Evolutionary conservation across 2,888 invertebrate species (phyloP).

Genomic region (Neocrepidodera transversa): DNA sequence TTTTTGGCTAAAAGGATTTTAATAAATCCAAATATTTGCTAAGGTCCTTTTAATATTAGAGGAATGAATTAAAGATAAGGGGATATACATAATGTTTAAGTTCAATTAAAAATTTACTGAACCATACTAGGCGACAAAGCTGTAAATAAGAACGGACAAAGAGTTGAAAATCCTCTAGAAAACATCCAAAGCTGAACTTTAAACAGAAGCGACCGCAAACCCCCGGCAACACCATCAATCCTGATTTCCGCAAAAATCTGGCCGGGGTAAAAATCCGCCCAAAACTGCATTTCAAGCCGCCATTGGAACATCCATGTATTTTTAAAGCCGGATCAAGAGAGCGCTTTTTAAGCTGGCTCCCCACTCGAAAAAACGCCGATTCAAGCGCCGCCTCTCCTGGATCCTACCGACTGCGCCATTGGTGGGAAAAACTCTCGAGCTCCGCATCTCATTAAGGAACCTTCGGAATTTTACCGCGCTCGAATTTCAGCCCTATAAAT

Average conservation of each 20-base stretch:
- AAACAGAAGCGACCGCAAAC: conserved; percentile 56
- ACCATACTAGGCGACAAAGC: conserved; percentile 43
- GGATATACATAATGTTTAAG: conserved; percentile 33
- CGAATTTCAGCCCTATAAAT: conserved; percentile 60
- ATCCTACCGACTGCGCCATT: conserved; percentile 51
- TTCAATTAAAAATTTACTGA: conserved; percentile 46
- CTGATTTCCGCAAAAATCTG: conserved; percentile 55
- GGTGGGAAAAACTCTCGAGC: conserved; percentile 60
- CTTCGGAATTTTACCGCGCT: conserved; percentile 59
- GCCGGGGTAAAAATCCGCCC: conserved; percentile 52
- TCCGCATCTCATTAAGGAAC: conserved; percentile 61
- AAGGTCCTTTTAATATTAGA: neutral
- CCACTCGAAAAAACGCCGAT: conserved; percentile 54
- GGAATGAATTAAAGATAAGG: conserved; percentile 23
- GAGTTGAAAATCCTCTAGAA: conserved; percentile 53
- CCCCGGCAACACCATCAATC: conserved; percentile 51
- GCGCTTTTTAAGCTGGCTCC: conserved; percentile 55
- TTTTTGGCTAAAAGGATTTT: neutral
- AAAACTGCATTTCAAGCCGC: conserved; percentile 60
- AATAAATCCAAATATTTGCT: conserved; percentile 8
- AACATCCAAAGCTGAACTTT: conserved; percentile 55
- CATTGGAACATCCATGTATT: conserved; percentile 61
- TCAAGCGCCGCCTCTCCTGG: conserved; percentile 52
- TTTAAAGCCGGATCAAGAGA: conserved; percentile 58
- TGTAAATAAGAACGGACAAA: conserved; percentile 54